Conservation (phyloP, 2,113 vertebrate species). For the Atrichornis clamosus region DNA sequence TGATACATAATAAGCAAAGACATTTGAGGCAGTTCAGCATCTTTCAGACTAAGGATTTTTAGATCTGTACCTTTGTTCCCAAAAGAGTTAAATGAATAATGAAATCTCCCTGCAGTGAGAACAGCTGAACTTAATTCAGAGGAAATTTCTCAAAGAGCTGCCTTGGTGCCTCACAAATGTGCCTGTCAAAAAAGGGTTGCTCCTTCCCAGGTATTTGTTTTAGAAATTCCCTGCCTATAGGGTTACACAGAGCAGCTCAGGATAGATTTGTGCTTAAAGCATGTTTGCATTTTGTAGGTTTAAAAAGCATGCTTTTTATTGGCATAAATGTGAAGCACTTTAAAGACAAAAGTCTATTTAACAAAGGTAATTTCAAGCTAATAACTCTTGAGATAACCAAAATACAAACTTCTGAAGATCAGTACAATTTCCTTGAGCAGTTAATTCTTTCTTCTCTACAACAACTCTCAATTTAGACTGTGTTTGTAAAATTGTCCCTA, state of each 20-base stretch:
- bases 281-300: not conserved
- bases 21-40: slow-evolving; percentile 1
- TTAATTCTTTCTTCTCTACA: not conserved
- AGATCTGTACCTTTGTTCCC: slow-evolving; percentile 46
- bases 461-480: not conserved
- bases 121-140: slow-evolving; percentile 50
- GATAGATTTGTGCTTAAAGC: not conserved
- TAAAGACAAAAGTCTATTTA: not conserved
- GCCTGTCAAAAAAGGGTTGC: not conserved
- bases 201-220: slow-evolving; percentile 29
- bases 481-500: not conserved
- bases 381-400: slow-evolving; percentile 11
- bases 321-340: not conserved
- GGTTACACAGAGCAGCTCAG: not conserved
- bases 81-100: slow-evolving; percentile 47
- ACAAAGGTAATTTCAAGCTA: not conserved
- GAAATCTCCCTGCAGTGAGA: slow-evolving; percentile 30
- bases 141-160: slow-evolving; percentile 15
- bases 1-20: slow-evolving; percentile 1
- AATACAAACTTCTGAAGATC: not conserved
- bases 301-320: slow-evolving; percentile 4
- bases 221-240: slow-evolving; percentile 33
- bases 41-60: slow-evolving; percentile 26
- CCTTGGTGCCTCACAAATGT: not conserved
- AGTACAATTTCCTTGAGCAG: not conserved